Base-by-base conservation (phyloP, 2,113 vertebrate genomes). In the Rhinichthys klamathensis region DNA sequence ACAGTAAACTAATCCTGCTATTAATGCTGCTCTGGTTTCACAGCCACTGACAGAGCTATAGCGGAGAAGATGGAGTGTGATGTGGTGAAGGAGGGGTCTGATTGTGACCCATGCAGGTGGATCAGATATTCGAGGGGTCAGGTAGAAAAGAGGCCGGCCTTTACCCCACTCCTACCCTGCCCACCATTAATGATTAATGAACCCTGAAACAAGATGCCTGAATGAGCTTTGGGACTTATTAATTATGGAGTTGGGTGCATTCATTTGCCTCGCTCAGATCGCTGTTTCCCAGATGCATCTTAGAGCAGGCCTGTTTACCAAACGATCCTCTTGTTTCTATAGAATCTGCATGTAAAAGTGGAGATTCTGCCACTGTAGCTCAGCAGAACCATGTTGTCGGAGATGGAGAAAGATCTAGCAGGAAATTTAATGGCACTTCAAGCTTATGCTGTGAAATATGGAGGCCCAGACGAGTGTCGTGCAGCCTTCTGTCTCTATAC, bases 231-330 rank as follows among this genome's bases (percentile, higher is more conserved):
- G 41, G 58, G 69, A 80, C 89, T 91, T 91, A 94, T 95, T 91
- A 87, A 95, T 95, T 92, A 95, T 95, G 89, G 80, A 95, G 90
- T 44, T 73, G 51, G 85, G 86, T 85, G 87, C 87, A 21, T 90
- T 92, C 72, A 86, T 88, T 90, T 69, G 23, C 44, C 44, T 21
- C 13, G 0, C 75, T 56, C 41, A 54, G 65, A 77, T 70, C 25
- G 23, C 10, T 23, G 6, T 84, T 77, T 79, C 32, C 65, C 51
- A 76, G 32, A 80, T 30, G 84, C n/a, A 82, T 79, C 58, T 15
- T 51, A 77, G 15, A 61, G 74, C 85, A 77, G 72, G 18, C 61
- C 16, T 63, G 54, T 84, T 73, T 56, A 54, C 75, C 27, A 75
- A 73, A 84, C 4, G 9, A 5, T 63, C 3, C 27, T 27, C 16